Evolutionary conservation across 23 tunicate genomes (phyloP).

Genomic region (Trididemnum nubilum): DNA sequence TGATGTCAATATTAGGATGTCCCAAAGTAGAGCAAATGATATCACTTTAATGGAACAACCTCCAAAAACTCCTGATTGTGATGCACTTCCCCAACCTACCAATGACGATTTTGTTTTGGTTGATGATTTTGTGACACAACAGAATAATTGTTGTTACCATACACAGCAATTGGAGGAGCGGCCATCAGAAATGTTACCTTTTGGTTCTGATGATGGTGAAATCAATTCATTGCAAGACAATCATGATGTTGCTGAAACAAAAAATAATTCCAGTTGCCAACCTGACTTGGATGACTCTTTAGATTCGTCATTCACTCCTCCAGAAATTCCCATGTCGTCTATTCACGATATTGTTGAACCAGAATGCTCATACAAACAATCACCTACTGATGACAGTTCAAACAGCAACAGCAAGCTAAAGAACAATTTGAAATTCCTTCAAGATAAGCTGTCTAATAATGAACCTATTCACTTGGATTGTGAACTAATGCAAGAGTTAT

Average conservation of each 20-base stretch:
- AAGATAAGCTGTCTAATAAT: constrained; percentile 46
- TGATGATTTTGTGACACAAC: background rate
- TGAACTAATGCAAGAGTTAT: constrained; percentile 70
- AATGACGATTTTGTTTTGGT: background rate
- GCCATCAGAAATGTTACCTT: too few species aligned
- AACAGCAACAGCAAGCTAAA: background rate
- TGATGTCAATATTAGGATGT: background rate
- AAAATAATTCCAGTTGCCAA: background rate
- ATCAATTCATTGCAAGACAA: too few species aligned
- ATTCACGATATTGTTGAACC: background rate
- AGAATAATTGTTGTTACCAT: background rate
- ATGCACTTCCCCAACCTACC: background rate
- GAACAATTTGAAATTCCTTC: constrained; percentile 18
- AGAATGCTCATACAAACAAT: background rate
- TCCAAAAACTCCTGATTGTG: too few species aligned
- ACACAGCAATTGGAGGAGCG: background rate
- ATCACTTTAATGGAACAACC: too few species aligned
- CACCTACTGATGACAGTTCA: background rate
- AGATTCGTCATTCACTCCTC: background rate
- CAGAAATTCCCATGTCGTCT: background rate
- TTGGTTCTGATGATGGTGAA: too few species aligned
- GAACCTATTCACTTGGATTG: constrained; percentile 63
- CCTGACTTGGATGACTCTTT: background rate
- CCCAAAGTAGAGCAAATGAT: background rate
- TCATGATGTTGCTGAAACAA: background rate